Evolutionary conservation across 1,140 invertebrate species (phyloP), one percentile per base, ranked within the genome.

Genomic region (Helicoverpa armigera): DNA sequence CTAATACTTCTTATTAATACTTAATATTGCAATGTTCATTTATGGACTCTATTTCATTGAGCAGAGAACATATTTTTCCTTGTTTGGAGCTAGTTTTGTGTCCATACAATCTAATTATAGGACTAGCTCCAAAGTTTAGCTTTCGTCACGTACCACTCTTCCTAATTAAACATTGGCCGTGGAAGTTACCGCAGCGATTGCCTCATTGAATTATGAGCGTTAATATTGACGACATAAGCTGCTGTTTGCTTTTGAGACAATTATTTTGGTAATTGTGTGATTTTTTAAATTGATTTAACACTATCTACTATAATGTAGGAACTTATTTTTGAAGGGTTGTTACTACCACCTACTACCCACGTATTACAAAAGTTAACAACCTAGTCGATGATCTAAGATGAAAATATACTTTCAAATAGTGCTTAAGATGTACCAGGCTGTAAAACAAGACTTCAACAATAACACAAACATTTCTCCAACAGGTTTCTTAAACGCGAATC

Each of bases 401-500:
- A 60, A 60, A 60, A 60, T 11, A 16, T 60, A 11, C 9, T 60
- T 29, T 4, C n/a, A 43, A 43, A 43, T 43, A 7, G 1, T 5
- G 35, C 35, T 43, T 0, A 9, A 23, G 23, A 23, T 23, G 2
- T 0, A 23, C 23, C 23, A 23, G 23, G 23, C 23, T 23, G 23
- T 23, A 23, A 23, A 23, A 23, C 2, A 60, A 11, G 9, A 11
- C 12, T 13, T 12, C 67, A 29, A 11, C 23, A 7, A 7, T 73
- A 73, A 61, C 61, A 50, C 31, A n/a, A n/a, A 35, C 14, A 58
- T 65, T 70, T 23, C 77, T n/a, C 51, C 72, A 85, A 16, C 92
- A 98, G 97, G 97, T 86, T 98, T 98, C 95, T 96, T 98, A 73
- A 98, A 98, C 94, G 97, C 97, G 73, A 98, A 98, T 92, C 97